Evolutionary conservation across 2,113 vertebrate genomes (phyloP).

Genomic region (Hirundichthys speculiger): DNA sequence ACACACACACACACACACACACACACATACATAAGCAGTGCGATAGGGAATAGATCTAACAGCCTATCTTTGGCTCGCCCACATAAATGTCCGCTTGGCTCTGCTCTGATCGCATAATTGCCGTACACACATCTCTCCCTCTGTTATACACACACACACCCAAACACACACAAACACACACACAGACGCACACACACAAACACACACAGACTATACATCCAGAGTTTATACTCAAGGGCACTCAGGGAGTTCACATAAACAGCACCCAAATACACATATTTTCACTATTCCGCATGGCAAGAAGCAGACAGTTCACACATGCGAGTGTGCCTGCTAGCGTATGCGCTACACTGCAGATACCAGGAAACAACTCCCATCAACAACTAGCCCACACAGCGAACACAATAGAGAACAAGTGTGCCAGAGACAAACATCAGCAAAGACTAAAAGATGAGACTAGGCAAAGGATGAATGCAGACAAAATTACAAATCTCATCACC

Average conservation of each 20-base stretch:
- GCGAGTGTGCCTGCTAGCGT: slow-evolving; percentile 3
- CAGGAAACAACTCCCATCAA: slow-evolving; percentile 49
- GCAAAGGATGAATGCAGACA: not conserved
- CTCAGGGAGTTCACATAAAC: slow-evolving; percentile 32
- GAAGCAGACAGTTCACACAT: slow-evolving; percentile 18
- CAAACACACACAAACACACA: slow-evolving; percentile 15
- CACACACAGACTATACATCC: not conserved
- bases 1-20: slow-evolving; percentile 27
- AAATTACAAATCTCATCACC: not conserved
- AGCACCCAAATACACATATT: slow-evolving; percentile 10
- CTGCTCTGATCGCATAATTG: slow-evolving; percentile 75
- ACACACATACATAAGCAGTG: slow-evolving; percentile 1
- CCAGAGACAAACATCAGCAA: slow-evolving; percentile 18
- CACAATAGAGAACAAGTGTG: slow-evolving; percentile 13
- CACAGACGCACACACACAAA: not conserved
- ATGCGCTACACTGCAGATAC: not conserved
- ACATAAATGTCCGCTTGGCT: slow-evolving; percentile 74
- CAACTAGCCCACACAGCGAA: slow-evolving; percentile 43
- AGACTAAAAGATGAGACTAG: not conserved
- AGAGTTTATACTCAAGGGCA: slow-evolving; percentile 41
- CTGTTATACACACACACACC: slow-evolving; percentile 53
- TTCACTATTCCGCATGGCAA: slow-evolving; percentile 12
- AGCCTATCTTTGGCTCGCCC: slow-evolving; percentile 67
- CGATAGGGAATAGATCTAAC: slow-evolving; percentile 50
- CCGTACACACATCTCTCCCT: slow-evolving; percentile 55